Conservation (phyloP, 2,888 invertebrate species). For the Clanis bilineata region DNA sequence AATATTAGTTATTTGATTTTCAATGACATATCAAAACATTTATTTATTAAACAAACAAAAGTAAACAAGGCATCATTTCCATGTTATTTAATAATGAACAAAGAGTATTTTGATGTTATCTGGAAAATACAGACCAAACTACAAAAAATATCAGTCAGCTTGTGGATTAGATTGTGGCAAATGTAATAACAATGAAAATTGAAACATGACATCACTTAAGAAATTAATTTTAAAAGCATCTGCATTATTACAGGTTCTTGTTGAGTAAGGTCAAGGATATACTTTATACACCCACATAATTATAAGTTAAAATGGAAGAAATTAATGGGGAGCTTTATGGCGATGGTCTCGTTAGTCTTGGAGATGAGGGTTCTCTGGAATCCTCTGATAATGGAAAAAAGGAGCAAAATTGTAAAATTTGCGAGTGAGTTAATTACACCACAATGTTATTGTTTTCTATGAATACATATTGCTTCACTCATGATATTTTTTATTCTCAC, state of each 20-base stretch:
- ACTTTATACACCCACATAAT: constrained; percentile 71
- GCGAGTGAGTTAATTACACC: constrained; percentile 76
- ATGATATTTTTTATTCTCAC: constrained; percentile 39
- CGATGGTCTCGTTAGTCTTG: constrained; percentile 73
- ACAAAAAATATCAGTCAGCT: too few species aligned
- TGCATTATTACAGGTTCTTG: constrained; percentile 63
- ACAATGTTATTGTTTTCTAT: too few species aligned
- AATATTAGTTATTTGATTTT: too few species aligned
- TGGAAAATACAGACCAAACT: too few species aligned
- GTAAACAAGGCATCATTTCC: too few species aligned
- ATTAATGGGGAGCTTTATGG: constrained; percentile 79
- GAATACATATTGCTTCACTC: background rate
- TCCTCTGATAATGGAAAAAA: constrained; percentile 75
- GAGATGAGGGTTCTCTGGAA: constrained; percentile 78
- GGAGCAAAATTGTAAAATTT: constrained; percentile 85
- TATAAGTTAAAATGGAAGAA: constrained; percentile 84
- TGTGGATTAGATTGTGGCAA: too few species aligned
- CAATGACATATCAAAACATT: too few species aligned
- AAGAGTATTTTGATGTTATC: too few species aligned
- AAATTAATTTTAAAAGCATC: constrained; percentile 18
- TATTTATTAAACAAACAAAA: too few species aligned
- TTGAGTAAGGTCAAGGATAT: constrained; percentile 67
- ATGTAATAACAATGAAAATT: too few species aligned
- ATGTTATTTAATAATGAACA: too few species aligned
- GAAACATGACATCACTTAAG: too few species aligned